phyloP scores from a whole-genome alignment of 2,113 vertebrate genomes.

The Aphyosemion australe region DNA sequence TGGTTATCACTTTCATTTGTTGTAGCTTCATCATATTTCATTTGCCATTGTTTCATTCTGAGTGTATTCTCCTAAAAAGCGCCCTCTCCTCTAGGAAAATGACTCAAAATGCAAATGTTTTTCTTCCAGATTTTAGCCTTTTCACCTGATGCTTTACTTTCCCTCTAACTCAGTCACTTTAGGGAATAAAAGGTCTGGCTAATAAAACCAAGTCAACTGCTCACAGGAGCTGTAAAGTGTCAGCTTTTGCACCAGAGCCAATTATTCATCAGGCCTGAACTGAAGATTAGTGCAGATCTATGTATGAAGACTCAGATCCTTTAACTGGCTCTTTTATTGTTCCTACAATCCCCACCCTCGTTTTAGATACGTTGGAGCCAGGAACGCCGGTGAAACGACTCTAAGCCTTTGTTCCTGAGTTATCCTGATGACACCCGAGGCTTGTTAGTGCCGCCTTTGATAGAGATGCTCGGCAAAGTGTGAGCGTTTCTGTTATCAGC shows the following conservation, averaged over 20 bases:
- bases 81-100: too few relatives aligned
- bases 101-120: not conserved
- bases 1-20: not conserved
- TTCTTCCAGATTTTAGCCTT: slow-evolving; percentile 23
- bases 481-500: slow-evolving; percentile 68
- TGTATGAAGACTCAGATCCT: slow-evolving; percentile 73
- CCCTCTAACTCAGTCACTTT: slow-evolving; percentile 38
- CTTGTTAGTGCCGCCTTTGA: slow-evolving; percentile 68
- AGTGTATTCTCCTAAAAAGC: not conserved
- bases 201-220: slow-evolving; percentile 70
- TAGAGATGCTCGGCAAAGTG: slow-evolving; percentile 62
- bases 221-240: slow-evolving; percentile 63
- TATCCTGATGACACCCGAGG: slow-evolving; percentile 70
- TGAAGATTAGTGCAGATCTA: slow-evolving; percentile 74
- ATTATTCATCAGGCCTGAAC: slow-evolving; percentile 73
- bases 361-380: slow-evolving; percentile 71
- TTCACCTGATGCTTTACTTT: slow-evolving; percentile 40
- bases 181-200: slow-evolving; percentile 54
- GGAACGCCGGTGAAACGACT: slow-evolving; percentile 71
- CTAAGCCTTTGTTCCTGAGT: slow-evolving; percentile 69
- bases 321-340: slow-evolving; percentile 77
- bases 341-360: slow-evolving; percentile 51
- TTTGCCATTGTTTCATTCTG: not conserved
- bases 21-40: not conserved
- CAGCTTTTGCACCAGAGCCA: slow-evolving; percentile 72